Evolutionary conservation across 2,113 vertebrate species (phyloP), one percentile per base, ranked within the genome.

Genomic region (Ceyx cyanopectus): DNA sequence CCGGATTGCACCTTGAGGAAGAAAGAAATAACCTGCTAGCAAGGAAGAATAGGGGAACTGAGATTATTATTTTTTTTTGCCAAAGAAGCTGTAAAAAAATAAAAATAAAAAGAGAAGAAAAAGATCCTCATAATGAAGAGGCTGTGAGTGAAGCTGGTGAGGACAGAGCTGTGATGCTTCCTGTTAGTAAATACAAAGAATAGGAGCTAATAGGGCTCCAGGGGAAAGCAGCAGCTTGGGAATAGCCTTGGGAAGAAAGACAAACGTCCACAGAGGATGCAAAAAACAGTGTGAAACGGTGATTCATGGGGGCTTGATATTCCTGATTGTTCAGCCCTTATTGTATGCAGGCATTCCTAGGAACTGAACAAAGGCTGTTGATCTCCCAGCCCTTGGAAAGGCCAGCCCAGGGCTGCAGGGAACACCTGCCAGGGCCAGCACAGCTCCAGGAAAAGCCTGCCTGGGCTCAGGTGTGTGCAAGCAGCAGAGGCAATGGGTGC

Each of bases 131-230:
- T 96, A 95, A 97, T 95, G 95, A 97, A 92, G 79, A 73, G 73
- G 65, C 82, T 94, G 79, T 1, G 32, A 87, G 90, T 86, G 85
- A 91, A 73, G 81, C 85, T 60, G 56, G 37, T 57, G 87, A 96
- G 87, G 95, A 95, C 94, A 89, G 80, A 96, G 67, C 51, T 70
- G 88, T 40, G 62, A 88, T 12, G 85, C 69, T 98, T 97, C 97
- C 97, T 98, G 97, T 96, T 96, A 95, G 93, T 96, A 96, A 97
- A 97, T 94, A 97, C 78, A 96, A 95, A 95, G 97, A 97, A 92
- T 63, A 43, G 94, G 56, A 11, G 80, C 54, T 97, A 97, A 98
- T 96, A 87, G 96, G 95, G 83, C 97, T 96, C 97, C 58, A 88
- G 95, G 96, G 97, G 92, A 96, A 97, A 93, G 72, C 63, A 3